Base-by-base conservation (phyloP, 2,888 invertebrate species). In the Quadroppia sp. region DNA sequence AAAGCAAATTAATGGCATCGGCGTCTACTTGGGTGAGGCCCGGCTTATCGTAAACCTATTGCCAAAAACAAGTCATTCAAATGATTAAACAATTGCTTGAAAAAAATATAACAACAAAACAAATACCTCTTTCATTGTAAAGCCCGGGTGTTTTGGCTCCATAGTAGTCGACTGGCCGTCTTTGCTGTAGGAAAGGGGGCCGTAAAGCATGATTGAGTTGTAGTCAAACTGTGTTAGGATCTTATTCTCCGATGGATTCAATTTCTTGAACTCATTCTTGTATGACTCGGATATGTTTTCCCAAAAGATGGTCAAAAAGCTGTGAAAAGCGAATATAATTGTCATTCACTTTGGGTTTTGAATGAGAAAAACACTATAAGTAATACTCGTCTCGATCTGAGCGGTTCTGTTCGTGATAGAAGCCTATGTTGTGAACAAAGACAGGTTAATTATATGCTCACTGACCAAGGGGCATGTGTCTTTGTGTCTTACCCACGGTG, bases 321-420 rank as follows among this genome's bases (percentile, higher is more conserved):
- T 73, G 30, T 36, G 23, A n/a, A n/a, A n/a, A n/a, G n/a, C n/a
- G n/a, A n/a, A n/a, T n/a, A n/a, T n/a, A n/a, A n/a, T n/a, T n/a
- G n/a, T n/a, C n/a, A n/a, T n/a, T n/a, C n/a, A n/a, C n/a, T n/a
- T n/a, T n/a, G n/a, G n/a, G n/a, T n/a, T n/a, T n/a, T n/a, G n/a
- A n/a, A n/a, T n/a, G n/a, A n/a, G n/a, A n/a, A n/a, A n/a, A n/a
- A n/a, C n/a, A n/a, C n/a, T n/a, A 20, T 20, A 23, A 36, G 9
- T 25, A 30, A 40, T 40, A 73, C 73, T 67, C 45, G n/a, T 73
- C 73, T n/a, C 73, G 13, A 48, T 73, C 73, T 0, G 61, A 67
- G 6, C 73, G 73, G 36, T 73, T 73, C 17, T 73, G 73, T 56
- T 73, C 73, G 28, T 73, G 73, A 70, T 73, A 73, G 28, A 45